Conservation (phyloP, 1,140 invertebrate species). For the Bactericera cockerelli region DNA sequence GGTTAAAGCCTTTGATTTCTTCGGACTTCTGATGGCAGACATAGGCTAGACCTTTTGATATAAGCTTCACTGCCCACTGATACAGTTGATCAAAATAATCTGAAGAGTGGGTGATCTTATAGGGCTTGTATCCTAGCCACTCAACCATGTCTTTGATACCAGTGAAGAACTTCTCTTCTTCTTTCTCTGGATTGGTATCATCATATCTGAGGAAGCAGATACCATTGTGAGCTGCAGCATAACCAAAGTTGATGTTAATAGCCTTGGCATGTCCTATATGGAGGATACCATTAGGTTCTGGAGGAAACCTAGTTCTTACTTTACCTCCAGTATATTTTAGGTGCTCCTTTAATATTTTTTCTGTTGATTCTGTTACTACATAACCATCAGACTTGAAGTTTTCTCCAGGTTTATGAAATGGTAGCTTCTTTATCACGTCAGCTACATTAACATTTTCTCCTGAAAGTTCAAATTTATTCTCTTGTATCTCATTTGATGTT, state of each 20-base stretch:
- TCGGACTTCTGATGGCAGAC: conserved; percentile 94
- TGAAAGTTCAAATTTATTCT: conserved; percentile 15
- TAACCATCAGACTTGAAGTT: conserved; percentile 98
- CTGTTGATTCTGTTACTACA: conserved; percentile 79
- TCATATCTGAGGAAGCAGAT: conserved; percentile 89
- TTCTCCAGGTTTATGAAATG: conserved; percentile 94
- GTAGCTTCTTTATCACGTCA: conserved; percentile 80
- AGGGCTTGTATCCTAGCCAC: conserved; percentile 92
- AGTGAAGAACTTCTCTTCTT: conserved; percentile 94
- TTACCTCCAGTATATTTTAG: conserved; percentile 66
- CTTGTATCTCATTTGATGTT: conserved; percentile 8
- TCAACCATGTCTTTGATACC: conserved; percentile 93
- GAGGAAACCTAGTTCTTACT: conserved; percentile 84
- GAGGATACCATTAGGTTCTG: conserved; percentile 98
- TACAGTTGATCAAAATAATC: conserved; percentile 95
- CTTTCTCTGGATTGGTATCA: conserved; percentile 99
- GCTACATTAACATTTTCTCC: conserved; percentile 46
- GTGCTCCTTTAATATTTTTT: conserved; percentile 70
- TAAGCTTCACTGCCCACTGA: conserved; percentile 75
- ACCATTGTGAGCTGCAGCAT: conserved; percentile 79
- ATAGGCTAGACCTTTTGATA: conserved; percentile 79
- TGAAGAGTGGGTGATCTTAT: conserved; percentile 88
- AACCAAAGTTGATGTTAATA: conserved; percentile 99
- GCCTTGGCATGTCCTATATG: conserved; percentile 99
- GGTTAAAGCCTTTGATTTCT: conserved; percentile 92